Conservation (phyloP, 1,140 invertebrate genomes). For the Tetramorium simillimum region DNA sequence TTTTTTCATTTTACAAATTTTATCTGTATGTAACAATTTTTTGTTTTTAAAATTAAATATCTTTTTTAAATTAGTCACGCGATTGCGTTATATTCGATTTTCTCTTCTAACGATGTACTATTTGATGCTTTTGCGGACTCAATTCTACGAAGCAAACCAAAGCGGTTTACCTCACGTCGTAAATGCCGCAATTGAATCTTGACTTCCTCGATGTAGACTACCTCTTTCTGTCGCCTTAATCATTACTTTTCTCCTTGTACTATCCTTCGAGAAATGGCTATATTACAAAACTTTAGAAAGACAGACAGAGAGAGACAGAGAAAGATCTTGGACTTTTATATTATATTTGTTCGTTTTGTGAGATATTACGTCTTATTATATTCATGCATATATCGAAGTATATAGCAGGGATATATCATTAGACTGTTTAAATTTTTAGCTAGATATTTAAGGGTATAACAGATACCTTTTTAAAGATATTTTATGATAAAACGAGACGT, state of each 20-base stretch:
- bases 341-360: slow-evolving; percentile 54
- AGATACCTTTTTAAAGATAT: background rate
- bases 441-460: background rate
- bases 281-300: slow-evolving; percentile 67
- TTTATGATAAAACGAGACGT: background rate
- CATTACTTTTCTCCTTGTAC: slow-evolving; percentile 16
- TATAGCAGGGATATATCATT: background rate
- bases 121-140: background rate
- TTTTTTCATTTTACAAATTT: background rate
- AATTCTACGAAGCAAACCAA: slow-evolving; percentile 21
- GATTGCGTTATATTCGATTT: background rate
- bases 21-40: background rate
- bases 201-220: slow-evolving; percentile 28
- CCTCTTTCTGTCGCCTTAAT: slow-evolving; percentile 19
- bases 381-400: background rate
- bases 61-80: background rate
- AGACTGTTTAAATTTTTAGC: background rate
- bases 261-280: slow-evolving; percentile 19
- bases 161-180: slow-evolving; percentile 61
- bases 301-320: background rate
- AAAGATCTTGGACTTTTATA: slow-evolving; percentile 56
- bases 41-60: slow-evolving; percentile 3
- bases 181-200: slow-evolving; percentile 77
- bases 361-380: slow-evolving; percentile 6
- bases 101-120: background rate